Percentiles rank a stretch among this genome's conserved stretches.
Evolutionary conservation across 2,888 invertebrate genomes (phyloP).

Genomic region (Adineta ricciae): DNA sequence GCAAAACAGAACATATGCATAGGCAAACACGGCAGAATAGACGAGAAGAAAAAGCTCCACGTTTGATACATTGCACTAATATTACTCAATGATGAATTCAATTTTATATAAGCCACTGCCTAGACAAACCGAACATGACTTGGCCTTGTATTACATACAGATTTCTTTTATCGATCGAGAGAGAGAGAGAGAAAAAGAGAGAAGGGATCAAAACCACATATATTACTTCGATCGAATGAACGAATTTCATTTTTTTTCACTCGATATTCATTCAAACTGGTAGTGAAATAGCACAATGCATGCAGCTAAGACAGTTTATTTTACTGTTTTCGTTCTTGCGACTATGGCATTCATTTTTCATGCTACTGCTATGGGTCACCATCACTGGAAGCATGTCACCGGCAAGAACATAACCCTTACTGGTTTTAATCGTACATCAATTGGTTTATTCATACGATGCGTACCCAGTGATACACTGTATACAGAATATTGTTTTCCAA

Average conservation of each 20-base stretch:
- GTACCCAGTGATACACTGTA: fast-evolving
- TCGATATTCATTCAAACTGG: not conserved
- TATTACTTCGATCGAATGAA: not conserved
- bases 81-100: not conserved
- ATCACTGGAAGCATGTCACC: not conserved
- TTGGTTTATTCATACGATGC: slow-evolving; percentile 7
- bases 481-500: not conserved
- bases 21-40: not conserved
- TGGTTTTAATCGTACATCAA: not conserved
- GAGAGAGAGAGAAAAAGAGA: not conserved
- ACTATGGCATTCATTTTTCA: slow-evolving; percentile 5
- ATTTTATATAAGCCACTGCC: not conserved
- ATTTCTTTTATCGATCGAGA: not conserved
- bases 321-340: not conserved
- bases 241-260: not conserved
- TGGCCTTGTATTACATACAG: not conserved
- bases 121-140: not conserved
- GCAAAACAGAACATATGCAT: not conserved
- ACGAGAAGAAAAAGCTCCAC: not conserved
- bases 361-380: not conserved
- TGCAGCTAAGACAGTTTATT: not conserved
- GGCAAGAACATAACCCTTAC: not conserved
- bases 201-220: not conserved
- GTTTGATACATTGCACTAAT: not conserved
- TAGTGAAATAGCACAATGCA: not conserved